phyloP scores from a whole-genome alignment of 2,113 vertebrate species.

The Mesoclemmys tuberculata region DNA sequence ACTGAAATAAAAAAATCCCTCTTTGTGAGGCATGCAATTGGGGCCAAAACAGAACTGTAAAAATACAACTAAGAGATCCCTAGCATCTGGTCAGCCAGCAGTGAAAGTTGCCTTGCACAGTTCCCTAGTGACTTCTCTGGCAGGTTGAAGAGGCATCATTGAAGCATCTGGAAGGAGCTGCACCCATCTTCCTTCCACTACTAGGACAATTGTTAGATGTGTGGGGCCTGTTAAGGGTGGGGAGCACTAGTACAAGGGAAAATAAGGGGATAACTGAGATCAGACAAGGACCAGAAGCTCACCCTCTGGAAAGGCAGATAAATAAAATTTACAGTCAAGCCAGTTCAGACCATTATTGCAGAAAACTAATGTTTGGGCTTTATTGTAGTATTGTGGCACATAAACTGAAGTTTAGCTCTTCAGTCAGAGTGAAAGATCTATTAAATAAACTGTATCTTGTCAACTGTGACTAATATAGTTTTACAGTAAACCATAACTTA shows the following conservation, averaged over 20 bases:
- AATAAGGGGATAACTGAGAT: not conserved
- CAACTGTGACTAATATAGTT: not conserved
- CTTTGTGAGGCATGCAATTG: not conserved
- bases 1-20: not conserved
- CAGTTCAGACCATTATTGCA: not conserved
- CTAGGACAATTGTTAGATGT: not conserved
- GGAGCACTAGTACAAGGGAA: not conserved
- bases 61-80: too few relatives aligned
- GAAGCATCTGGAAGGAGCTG: not conserved
- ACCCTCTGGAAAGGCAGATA: not conserved
- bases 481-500: not conserved
- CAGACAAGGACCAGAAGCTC: too few relatives aligned
- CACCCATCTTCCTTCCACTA: not conserved
- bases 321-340: not conserved
- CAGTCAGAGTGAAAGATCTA: not conserved
- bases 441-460: not conserved
- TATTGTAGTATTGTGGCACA: too few relatives aligned
- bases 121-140: too few relatives aligned
- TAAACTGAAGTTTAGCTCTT: not conserved
- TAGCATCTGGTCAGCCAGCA: too few relatives aligned
- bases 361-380: not conserved
- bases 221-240: not conserved
- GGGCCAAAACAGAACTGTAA: not conserved
- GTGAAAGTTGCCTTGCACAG: too few relatives aligned
- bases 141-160: too few relatives aligned